Evolutionary conservation across 2,797 vertebrate species (phyloP).

Genomic region (Neopelma chrysocephalum): DNA sequence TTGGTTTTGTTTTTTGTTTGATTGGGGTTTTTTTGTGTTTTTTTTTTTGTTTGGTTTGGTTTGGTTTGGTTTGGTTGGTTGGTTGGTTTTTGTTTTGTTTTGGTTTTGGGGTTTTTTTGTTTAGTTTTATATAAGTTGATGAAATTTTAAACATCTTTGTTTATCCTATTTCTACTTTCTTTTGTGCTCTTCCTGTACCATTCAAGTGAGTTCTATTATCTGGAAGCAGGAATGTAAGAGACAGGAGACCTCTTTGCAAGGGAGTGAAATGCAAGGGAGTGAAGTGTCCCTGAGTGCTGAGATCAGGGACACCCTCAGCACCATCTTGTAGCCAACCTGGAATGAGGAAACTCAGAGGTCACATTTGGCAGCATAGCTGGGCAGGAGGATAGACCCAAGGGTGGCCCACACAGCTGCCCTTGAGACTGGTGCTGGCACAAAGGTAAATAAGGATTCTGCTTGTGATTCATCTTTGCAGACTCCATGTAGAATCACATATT

Average conservation of each 20-base stretch:
- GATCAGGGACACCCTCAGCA: not conserved
- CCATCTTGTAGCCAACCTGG: not conserved
- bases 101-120: too few species aligned
- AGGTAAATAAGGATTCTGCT: not conserved
- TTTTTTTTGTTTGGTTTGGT: too few species aligned
- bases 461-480: not conserved
- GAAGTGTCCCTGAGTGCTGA: not conserved
- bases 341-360: not conserved
- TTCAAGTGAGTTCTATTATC: not conserved
- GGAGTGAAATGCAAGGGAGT: not conserved
- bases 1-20: not conserved
- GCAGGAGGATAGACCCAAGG: too few species aligned
- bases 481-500: not conserved
- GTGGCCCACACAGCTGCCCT: fast-evolving
- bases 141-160: not conserved
- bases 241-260: not conserved
- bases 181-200: not conserved
- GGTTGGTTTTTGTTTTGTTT: not conserved
- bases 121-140: not conserved
- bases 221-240: not conserved
- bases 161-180: not conserved
- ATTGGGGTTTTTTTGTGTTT: not conserved
- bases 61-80: too few species aligned
- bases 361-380: not conserved
- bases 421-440: fast-evolving